Evolutionary conservation across 2,113 vertebrate species (phyloP).

Genomic region (Rafetus swinhoei): DNA sequence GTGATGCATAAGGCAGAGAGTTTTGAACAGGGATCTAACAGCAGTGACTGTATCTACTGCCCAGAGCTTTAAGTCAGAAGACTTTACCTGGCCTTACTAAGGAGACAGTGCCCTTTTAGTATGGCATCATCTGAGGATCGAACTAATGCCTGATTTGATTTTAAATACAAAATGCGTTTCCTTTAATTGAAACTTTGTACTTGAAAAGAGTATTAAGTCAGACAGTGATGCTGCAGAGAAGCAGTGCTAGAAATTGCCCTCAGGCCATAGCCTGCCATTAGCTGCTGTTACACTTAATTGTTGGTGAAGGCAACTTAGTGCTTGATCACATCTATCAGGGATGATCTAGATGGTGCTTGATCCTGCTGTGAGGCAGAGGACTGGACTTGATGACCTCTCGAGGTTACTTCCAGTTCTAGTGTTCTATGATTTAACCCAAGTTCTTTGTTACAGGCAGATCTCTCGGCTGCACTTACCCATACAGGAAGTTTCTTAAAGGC

Average conservation of each 20-base stretch:
- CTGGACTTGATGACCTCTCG: too few relatives aligned
- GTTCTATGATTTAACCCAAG: not conserved
- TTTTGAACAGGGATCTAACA: fast-evolving
- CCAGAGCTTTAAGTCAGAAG: fast-evolving
- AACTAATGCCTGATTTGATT: not conserved
- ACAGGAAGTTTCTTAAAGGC: not conserved
- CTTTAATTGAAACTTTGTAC: conserved; percentile 45
- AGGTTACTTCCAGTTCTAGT: too few relatives aligned
- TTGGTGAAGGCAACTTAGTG: conserved; percentile 26
- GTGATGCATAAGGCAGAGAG: fast-evolving
- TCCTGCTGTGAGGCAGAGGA: too few relatives aligned
- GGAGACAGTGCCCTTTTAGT: fast-evolving
- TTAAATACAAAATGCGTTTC: not conserved
- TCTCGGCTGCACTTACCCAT: not conserved
- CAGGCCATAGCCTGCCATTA: conserved; percentile 21
- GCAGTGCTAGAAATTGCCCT: conserved; percentile 8
- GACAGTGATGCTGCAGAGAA: not conserved
- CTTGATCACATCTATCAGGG: conserved; percentile 16
- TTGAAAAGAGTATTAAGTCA: conserved; percentile 21
- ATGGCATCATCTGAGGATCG: fast-evolving
- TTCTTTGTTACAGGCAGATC: not conserved
- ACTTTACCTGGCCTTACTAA: fast-evolving
- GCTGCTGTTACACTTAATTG: conserved; percentile 49
- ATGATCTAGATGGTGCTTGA: too few relatives aligned
- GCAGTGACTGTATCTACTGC: fast-evolving